These are phyloP conservation scores for Leptinotarsa texana DNA, from an alignment of 1,140 invertebrate species.

Conservation along the genomic window DNA sequence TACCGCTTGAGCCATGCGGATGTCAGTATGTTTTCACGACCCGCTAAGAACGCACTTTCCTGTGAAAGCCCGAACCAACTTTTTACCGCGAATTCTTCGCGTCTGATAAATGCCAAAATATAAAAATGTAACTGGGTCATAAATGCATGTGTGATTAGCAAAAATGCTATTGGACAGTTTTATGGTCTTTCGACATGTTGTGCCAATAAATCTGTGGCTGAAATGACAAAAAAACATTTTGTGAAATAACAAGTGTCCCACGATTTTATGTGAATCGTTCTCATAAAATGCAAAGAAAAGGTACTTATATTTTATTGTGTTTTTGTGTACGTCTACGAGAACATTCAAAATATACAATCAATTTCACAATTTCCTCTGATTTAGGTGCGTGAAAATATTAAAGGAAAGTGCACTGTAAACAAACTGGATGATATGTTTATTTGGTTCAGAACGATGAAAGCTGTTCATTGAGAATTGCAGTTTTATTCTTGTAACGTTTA, in stretches of 20 bases:
- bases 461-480: no score
- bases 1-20: slow-evolving; percentile 9
- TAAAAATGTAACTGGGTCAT: background rate
- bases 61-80: background rate
- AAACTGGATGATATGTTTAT: background rate
- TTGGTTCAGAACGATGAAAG: background rate
- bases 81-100: background rate
- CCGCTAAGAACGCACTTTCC: slow-evolving; percentile 25
- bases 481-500: no score
- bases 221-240: background rate
- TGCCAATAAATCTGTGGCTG: background rate
- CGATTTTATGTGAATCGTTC: background rate
- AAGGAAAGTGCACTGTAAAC: background rate
- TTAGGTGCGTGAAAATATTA: background rate
- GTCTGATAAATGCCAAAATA: background rate
- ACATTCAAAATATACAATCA: background rate
- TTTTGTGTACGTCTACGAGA: background rate
- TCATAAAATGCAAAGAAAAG: background rate
- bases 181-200: background rate
- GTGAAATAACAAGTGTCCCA: background rate
- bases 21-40: slow-evolving; percentile 34
- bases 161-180: background rate
- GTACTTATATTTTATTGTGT: slow-evolving; percentile 3
- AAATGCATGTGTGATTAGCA: background rate
- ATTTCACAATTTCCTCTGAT: background rate